Percentiles rank a stretch among this genome's conserved stretches.
These are phyloP conservation scores for Drosophila birchii DNA, from an alignment of 2,888 invertebrate genomes.

Conservation along the genomic window DNA sequence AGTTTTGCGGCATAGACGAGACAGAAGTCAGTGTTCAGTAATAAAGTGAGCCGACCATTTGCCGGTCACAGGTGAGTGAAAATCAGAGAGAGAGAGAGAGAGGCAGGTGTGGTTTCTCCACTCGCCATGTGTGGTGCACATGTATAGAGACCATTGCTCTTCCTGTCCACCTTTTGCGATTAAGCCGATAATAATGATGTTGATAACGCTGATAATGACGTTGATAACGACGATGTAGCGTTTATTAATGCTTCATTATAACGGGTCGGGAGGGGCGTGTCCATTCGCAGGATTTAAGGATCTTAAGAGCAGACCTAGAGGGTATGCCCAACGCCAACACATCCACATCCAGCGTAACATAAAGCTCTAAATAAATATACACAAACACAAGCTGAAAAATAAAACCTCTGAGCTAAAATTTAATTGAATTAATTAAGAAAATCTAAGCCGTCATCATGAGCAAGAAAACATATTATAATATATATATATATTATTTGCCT, in stretches of 20 bases:
- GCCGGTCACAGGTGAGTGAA: constrained; percentile 19
- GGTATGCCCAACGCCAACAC: too few relatives aligned
- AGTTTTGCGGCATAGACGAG: constrained; percentile 69
- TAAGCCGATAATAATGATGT: constrained; percentile 65
- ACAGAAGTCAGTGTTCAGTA: constrained; percentile 36
- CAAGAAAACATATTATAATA: not conserved
- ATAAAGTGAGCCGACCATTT: constrained; percentile 37
- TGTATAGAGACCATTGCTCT: constrained; percentile 10
- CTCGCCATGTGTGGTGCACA: constrained; percentile 5
- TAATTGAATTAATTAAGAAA: constrained; percentile 1
- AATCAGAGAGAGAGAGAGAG: not conserved
- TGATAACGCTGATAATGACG: constrained; percentile 58
- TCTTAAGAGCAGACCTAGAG: constrained; percentile 3
- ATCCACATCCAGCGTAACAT: not conserved
- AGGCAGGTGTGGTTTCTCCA: constrained; percentile 44
- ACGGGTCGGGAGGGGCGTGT: not conserved
- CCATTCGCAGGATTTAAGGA: constrained; percentile 2
- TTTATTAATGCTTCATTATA: constrained; percentile 39
- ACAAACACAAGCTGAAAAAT: not conserved
- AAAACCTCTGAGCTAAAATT: not conserved
- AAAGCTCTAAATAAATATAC: not conserved
- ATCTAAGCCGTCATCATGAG: not conserved
- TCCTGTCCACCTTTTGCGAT: constrained; percentile 43
- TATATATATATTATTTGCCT: not conserved
- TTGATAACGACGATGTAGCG: constrained; percentile 48